phyloP scores from a whole-genome alignment of 2,888 invertebrate species.

The Torymus texanus region DNA sequence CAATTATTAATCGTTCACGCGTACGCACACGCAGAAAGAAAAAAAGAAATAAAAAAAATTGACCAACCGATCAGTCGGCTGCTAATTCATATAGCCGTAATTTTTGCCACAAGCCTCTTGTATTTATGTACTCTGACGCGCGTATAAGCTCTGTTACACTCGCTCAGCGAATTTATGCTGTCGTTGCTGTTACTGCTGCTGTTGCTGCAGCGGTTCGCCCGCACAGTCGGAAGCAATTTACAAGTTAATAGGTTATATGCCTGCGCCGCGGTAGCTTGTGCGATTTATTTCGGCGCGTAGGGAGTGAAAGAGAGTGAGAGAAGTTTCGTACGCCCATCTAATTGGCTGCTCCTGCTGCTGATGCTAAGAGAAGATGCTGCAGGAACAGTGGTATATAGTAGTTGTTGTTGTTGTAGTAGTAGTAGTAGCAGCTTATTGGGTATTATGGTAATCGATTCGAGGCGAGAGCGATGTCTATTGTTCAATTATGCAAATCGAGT shows the following conservation, averaged over 20 bases:
- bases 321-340: constrained; percentile 60
- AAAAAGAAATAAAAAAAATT: too few species aligned
- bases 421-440: not conserved
- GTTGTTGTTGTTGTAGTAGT: too few species aligned
- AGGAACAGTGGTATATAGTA: not conserved
- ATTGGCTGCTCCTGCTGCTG: constrained; percentile 59
- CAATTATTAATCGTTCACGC: constrained; percentile 26
- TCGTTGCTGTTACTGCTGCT: constrained; percentile 61
- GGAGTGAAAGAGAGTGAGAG: too few species aligned
- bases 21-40: not conserved
- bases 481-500: constrained; percentile 15
- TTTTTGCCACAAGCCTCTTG: constrained; percentile 38
- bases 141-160: not conserved
- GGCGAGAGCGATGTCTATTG: not conserved
- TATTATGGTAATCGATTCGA: constrained; percentile 4
- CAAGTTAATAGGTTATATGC: constrained; percentile 73
- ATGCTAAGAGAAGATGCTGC: not conserved
- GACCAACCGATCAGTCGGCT: too few species aligned
- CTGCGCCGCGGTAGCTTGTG: constrained; percentile 57
- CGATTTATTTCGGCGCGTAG: constrained; percentile 59
- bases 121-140: constrained; percentile 5
- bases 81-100: constrained; percentile 6
- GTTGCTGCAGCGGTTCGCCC: constrained; percentile 52
- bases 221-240: constrained; percentile 75
- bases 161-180: constrained; percentile 65